A percentile compares a stretch with the other conserved stretches of the same genome.
Evolutionary conservation across 1,140 invertebrate genomes (phyloP).

Genomic region (Drosophila ficusphila): DNA sequence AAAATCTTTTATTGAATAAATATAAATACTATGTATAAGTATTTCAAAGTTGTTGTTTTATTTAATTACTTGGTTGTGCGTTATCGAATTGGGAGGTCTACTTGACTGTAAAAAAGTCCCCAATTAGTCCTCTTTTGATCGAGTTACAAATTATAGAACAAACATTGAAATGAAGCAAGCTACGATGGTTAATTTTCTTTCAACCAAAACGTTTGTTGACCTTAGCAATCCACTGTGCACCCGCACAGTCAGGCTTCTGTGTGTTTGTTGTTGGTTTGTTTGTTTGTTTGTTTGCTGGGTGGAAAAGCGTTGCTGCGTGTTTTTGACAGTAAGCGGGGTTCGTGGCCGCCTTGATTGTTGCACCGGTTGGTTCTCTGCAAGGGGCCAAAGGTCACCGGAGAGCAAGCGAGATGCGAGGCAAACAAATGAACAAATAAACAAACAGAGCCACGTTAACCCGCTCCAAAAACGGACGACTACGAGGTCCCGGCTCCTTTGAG

Average conservation of each 20-base stretch:
- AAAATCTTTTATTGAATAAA: no score
- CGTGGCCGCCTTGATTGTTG: slow-evolving; percentile 74
- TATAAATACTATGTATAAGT: no score
- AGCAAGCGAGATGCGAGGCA: slow-evolving; percentile 25
- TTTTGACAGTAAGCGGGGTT: slow-evolving; percentile 75
- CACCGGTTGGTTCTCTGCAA: slow-evolving; percentile 49
- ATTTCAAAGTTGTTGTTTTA: no score
- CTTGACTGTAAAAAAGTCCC: background rate
- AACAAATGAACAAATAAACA: slow-evolving; percentile 61
- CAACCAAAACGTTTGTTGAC: slow-evolving; percentile 19
- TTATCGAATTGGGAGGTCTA: background rate
- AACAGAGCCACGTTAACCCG: slow-evolving; percentile 23
- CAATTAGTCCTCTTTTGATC: slow-evolving; percentile 2
- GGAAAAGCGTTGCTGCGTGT: slow-evolving; percentile 53
- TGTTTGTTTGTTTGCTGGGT: slow-evolving; percentile 59
- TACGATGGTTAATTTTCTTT: background rate
- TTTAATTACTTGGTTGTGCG: no score
- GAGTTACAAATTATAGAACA: slow-evolving; percentile 8
- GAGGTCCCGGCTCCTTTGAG: slow-evolving; percentile 55
- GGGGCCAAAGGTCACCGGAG: slow-evolving; percentile 54
- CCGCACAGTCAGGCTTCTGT: slow-evolving; percentile 12
- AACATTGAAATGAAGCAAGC: slow-evolving; percentile 2
- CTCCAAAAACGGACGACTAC: slow-evolving; percentile 11
- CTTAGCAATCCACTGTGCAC: slow-evolving; percentile 13
- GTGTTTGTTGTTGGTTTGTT: slow-evolving; percentile 47